Base-by-base conservation (phyloP, 2,797 vertebrate species). In the Pelodytes ibericus region DNA sequence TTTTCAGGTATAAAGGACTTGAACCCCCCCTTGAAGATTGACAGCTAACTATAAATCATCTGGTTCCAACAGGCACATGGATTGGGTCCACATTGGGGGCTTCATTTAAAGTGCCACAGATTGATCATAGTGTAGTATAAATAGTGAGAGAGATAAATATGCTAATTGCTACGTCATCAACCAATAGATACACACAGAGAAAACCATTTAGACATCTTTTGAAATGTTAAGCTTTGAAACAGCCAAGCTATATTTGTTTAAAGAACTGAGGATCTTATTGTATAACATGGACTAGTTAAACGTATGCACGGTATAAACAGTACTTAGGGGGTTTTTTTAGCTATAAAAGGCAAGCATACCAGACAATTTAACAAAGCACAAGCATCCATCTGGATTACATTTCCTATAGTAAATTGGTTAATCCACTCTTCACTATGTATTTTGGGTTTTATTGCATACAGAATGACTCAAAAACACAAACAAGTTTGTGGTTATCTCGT, bases 381-480 rank as follows among this genome's bases (percentile, higher is more conserved):
- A 47, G 27, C 67, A 41, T n/a, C 53, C 75, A 77, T 77, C 75
- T 77, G 75, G 75, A 72, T 72, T 66, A 26, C 31, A 67, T 77
- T 77, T 77, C 75, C 69, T 77, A 39, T 39, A 62, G 29, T 77
- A 77, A 77, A 72, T 72, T 33, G 25, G 60, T 71, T 77, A 77
- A 71, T 71, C 60, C 51, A 65, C 33, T 77, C 49, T 71, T 64
- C 53, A 39, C 25, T 77, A 77, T 66, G 39, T 61, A 58, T 72
- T 66, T 27, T 36, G 47, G 29, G 36, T 58, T 56, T 77, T 64
- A 77, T 36, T 47, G 33, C 51, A 71, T 24, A 26, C 63, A 75
- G 57, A 26, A 59, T 59, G 63, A 74, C 67, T 58, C 49, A 71
- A 57, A 64, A n/a, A 62, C 67, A 33, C 20, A 70, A 39, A 47